A percentile compares a stretch with the other conserved stretches of the same genome.
Evolutionary conservation across 2,113 vertebrate genomes (phyloP).

Genomic region (Gallinago paraguaiae): DNA sequence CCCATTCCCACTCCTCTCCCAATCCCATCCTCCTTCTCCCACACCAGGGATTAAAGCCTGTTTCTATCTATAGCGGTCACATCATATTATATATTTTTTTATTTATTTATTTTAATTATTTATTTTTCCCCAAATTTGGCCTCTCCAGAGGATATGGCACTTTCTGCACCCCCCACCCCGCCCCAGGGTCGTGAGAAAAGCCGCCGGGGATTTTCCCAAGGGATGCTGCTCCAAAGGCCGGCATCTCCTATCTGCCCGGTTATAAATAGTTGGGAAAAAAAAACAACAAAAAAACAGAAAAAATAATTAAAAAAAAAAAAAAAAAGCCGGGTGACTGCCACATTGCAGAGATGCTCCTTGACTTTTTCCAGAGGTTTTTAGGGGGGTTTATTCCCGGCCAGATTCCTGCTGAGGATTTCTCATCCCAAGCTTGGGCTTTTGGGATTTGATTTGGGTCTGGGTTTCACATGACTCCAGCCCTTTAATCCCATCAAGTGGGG

Average conservation of each 20-base stretch:
- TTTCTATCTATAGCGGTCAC: neutral
- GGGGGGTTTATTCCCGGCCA: neutral
- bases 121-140: conserved; percentile 55
- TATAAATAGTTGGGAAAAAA: conserved; percentile 45
- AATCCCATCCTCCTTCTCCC: neutral
- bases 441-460: conserved; percentile 55
- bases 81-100: neutral
- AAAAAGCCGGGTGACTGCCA: neutral
- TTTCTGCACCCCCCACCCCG: conserved; percentile 21
- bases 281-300: neutral
- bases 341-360: neutral
- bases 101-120: neutral
- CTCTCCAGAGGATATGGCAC: conserved; percentile 42
- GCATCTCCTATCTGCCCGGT: conserved; percentile 47
- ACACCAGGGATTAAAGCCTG: neutral
- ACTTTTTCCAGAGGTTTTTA: neutral
- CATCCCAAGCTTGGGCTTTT: neutral
- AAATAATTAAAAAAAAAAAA: neutral
- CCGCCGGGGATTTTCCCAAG: conserved; percentile 84
- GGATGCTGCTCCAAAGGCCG: conserved; percentile 12
- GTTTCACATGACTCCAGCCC: conserved; percentile 48
- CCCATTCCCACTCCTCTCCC: neutral
- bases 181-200: conserved; percentile 88
- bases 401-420: neutral
- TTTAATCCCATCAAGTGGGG: conserved; percentile 47